Evolutionary conservation across 2,888 invertebrate species (phyloP), one percentile per base, ranked within the genome.

Genomic region (Prionchulus punctatus): DNA sequence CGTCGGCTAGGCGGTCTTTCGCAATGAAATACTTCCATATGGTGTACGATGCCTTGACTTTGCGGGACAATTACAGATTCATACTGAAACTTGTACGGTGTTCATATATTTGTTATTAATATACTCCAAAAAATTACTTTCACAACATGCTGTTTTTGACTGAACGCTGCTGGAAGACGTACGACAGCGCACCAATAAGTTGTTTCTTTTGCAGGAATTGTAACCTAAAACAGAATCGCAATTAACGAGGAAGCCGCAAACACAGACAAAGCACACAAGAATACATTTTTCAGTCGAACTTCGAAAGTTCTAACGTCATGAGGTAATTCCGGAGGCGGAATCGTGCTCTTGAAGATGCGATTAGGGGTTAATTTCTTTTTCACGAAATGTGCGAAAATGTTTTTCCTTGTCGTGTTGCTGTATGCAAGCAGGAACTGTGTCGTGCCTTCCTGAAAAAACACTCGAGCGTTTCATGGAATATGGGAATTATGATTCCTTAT

Each of bases 11-110:
- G 72, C 1, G 80, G 78, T 0, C 84, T 80, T 64, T 86, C 85
- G 70, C 96, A 98, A 71, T 94, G 89, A 67, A 92, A 96, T 1
- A 96, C 81, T 76, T 98, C 96, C 87, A 98, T 91, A 72, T 98
- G 98, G 74, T 98, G 98, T 0, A 98, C 90, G 27, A 96, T 69
- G 26, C 85, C 84, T 70, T 88, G 85, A 64, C 85, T 86, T 1
- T 82, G 84, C 58, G 75, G 71, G 49, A 85, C 81, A 56, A 98
- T 86, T 1, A 81, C 76, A 0, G 92, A 82, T 70, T 90, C 88
- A 70, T 86, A 96, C 83, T 89, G 72, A 51, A 63, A 75, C 12
- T n/a, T 12, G 18, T 45, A 7, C 45, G 12, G 23, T 45, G 18
- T 45, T 45, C 12, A 45, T 45, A 12, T n/a, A 7, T n/a, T n/a